Evolutionary conservation across 2,113 vertebrate species (phyloP), one percentile per base, ranked within the genome.

Genomic region (Tragelaphus strepsiceros): DNA sequence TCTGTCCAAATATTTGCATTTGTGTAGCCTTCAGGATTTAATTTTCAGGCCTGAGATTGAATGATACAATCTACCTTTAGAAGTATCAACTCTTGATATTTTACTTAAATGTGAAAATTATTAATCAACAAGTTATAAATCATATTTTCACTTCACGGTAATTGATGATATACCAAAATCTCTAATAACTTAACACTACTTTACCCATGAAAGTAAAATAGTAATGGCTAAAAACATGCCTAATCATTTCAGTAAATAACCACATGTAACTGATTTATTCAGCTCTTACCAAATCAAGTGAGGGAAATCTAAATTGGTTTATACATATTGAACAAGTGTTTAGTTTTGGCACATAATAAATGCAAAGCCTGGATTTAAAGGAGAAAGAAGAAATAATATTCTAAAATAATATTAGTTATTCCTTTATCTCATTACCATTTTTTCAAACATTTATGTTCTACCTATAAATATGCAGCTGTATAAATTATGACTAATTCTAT

Each of bases 401-500:
- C 24, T 93, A 71, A 96, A 96, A 88, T 67, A 91, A 81, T 82
- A 26, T 11, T 49, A 2, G 2, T 32, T 88, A 49, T 88, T 90
- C n/a, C 51, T 94, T 95, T 95, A 30, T 88, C 24, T 97, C 9
- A 5, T 30, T 80, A 28, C n/a, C 2, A 58, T 49, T 94, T 97
- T 96, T 78, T 39, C 46, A 97, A 94, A 58, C 17, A 91, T 83
- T 88, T 83, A 78, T 82, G 21, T 22, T 92, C 11, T 32, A 82
- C 21, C 32, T 89, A 59, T 92, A 97, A 97, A 94, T 95, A 92
- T 53, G 11, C 4, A 96, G 12, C 28, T 91, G 24, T 56, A 96
- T 97, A 96, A 86, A 96, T 97, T 95, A 95, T 91, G 32, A 84
- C 61, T 85, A 91, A 93, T 59, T 54, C 80, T 93, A 86, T 90